A percentile compares a stretch with the other conserved stretches of the same genome.
Conservation (phyloP, 2,888 invertebrate genomes). For the Lochmaea capreae region DNA sequence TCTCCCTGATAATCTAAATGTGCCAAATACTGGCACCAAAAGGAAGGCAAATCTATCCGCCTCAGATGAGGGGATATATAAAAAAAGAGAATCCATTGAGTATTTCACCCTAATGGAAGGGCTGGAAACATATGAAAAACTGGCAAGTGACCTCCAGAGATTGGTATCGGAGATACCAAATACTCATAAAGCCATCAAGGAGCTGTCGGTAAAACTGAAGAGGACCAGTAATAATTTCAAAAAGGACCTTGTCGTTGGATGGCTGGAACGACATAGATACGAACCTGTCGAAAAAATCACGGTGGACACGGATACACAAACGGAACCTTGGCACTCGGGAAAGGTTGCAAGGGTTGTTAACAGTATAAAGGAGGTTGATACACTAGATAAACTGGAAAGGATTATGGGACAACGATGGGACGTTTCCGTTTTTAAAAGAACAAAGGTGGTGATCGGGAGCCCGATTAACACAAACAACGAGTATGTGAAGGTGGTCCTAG, state of each 20-base stretch:
- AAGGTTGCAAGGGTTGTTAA: background rate
- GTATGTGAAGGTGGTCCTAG: background rate
- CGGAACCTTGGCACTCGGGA: background rate
- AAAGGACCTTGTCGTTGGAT: background rate
- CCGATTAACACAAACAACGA: background rate
- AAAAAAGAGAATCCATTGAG: background rate
- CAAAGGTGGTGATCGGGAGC: background rate
- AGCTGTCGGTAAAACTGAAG: background rate
- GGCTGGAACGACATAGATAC: conserved; percentile 18
- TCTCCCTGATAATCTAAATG: background rate
- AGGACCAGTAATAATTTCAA: conserved; percentile 1
- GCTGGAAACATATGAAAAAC: background rate
- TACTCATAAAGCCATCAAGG: conserved; percentile 15
- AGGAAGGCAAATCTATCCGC: background rate
- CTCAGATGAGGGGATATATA: background rate
- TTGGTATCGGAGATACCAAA: background rate
- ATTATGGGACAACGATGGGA: conserved; percentile 8
- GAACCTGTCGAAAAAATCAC: conserved; percentile 11
- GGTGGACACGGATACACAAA: conserved; percentile 11
- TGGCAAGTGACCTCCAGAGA: background rate
- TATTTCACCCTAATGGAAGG: background rate
- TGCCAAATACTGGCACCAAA: background rate
- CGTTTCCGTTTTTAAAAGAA: background rate
- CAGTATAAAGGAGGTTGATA: no score
- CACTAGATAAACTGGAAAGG: no score